Base-by-base conservation (phyloP, 2,113 vertebrate species). In the Acanthochromis polyacanthus region DNA sequence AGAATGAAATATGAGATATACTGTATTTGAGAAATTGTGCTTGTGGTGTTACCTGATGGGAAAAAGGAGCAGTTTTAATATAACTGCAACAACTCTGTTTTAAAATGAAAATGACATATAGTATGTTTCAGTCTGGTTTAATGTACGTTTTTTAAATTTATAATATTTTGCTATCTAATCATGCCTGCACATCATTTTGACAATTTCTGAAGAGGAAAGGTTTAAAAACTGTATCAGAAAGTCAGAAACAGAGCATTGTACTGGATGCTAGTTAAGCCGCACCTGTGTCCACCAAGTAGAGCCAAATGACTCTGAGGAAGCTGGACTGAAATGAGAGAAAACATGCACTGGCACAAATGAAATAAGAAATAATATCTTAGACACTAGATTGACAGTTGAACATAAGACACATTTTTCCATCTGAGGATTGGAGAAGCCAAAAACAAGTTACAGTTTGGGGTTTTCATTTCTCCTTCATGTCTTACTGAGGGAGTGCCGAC, bases 1-100 rank as follows among this genome's bases (percentile, higher is more conserved):
- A 84, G 78, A 74, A 58, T 48, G 66, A 88, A 88, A 86, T 72
- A 57, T 52, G 40, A 88, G 69, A 84, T 62, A 28, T 25, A n/a
- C n/a, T n/a, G n/a, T n/a, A 40, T 75, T 15, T 45, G 7, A 43
- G 16, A 66, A 50, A 64, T 67, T 52, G 11, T 25, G 25, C 19
- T 56, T 40, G 53, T 32, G 56, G 60, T 71, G n/a, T 66, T 58
- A 85, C 71, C 74, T 74, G 76, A 74, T 0, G 3, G 58, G 23
- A 65, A 67, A 71, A 20, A 63, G 53, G 63, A 62, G 20, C 30
- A 43, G n/a, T 40, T 74, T 52, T 48, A 46, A 30, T 58, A 51
- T 19, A 78, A 51, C 60, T 50, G 48, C 22, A 71, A 6, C 9
- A 7, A 28, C 36, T 23, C 70, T 36, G 20, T 19, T 28, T 17